Conservation (phyloP, 2,797 vertebrate species). For the Salmo trutta region DNA sequence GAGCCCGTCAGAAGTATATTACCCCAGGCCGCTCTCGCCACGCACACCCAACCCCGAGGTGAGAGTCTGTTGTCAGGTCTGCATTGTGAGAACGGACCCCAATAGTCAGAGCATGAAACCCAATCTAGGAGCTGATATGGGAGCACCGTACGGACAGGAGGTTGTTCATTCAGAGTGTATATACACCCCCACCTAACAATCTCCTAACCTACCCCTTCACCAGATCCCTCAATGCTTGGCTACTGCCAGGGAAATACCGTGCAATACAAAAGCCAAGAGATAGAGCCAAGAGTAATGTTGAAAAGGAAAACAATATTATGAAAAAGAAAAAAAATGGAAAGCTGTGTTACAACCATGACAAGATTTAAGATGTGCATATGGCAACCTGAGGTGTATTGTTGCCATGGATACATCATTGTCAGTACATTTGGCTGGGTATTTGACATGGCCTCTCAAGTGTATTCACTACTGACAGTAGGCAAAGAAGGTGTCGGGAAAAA, state of each 20-base stretch:
- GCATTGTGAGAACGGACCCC: slow-evolving; percentile 47
- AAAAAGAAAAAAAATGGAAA: neutral
- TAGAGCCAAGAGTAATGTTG: neutral
- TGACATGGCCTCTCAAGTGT: neutral
- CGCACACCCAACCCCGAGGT: slow-evolving; percentile 30
- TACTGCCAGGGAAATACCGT: slow-evolving; percentile 25
- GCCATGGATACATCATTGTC: slow-evolving; percentile 39
- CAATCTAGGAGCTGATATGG: slow-evolving; percentile 35
- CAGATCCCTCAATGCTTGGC: slow-evolving; percentile 45
- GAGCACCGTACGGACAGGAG: slow-evolving; percentile 11
- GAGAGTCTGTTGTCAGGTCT: slow-evolving; percentile 42
- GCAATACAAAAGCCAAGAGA: slow-evolving; percentile 29
- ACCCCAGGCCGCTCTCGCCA: slow-evolving; percentile 19
- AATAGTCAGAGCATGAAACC: slow-evolving; percentile 44
- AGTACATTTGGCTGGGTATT: neutral
- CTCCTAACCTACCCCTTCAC: slow-evolving; percentile 22
- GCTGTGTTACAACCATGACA: neutral
- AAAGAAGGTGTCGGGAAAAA: neutral
- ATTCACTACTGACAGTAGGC: slow-evolving; percentile 10
- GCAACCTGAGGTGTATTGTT: slow-evolving; percentile 14
- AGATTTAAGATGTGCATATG: neutral
- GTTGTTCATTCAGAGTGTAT: slow-evolving; percentile 34
- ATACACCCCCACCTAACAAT: neutral
- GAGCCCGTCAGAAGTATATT: slow-evolving; percentile 38
- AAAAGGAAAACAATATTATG: too few relatives aligned